phyloP scores from a whole-genome alignment of 2,888 invertebrate genomes.

The Poecilus cupreus region DNA sequence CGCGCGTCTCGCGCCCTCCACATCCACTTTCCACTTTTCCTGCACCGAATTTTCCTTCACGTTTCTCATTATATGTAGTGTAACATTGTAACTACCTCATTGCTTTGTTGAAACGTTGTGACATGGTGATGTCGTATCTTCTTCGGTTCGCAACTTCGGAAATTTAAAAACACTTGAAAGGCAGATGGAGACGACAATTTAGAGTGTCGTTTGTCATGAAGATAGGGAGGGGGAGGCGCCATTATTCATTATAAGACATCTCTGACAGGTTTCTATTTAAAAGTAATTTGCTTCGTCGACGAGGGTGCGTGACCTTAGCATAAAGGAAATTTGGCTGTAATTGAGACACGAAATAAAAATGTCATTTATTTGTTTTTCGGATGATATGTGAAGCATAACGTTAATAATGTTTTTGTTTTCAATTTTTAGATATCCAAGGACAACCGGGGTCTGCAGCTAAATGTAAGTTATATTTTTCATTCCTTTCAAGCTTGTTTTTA shows the following conservation, averaged over 20 bases:
- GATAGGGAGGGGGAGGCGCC: not conserved
- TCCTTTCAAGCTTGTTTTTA: too few relatives aligned
- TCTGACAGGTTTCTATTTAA: slow-evolving; percentile 32
- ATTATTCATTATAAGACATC: slow-evolving; percentile 13
- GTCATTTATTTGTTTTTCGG: not conserved
- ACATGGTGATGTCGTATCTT: not conserved
- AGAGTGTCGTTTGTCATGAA: slow-evolving; percentile 24
- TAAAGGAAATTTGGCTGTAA: not conserved
- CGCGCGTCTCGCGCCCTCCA: not conserved
- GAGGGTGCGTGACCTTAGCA: not conserved
- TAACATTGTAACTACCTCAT: not conserved
- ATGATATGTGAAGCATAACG: too few relatives aligned
- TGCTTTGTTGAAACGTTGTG: too few relatives aligned
- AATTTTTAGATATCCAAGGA: too few relatives aligned
- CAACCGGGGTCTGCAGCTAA: too few relatives aligned
- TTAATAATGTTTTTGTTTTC: too few relatives aligned
- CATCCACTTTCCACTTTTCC: too few relatives aligned
- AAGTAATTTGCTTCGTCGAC: not conserved
- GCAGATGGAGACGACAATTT: slow-evolving; percentile 34
- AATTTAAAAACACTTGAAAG: slow-evolving; percentile 22
- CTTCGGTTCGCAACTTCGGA: not conserved
- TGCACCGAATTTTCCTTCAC: not conserved
- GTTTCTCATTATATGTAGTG: slow-evolving; percentile 22
- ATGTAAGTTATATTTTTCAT: too few relatives aligned
- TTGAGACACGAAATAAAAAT: not conserved